Percentiles rank a stretch among this genome's conserved stretches.
Evolutionary conservation across 2,797 vertebrate species (phyloP).

Genomic region (Ctenopoma kingsleyae): DNA sequence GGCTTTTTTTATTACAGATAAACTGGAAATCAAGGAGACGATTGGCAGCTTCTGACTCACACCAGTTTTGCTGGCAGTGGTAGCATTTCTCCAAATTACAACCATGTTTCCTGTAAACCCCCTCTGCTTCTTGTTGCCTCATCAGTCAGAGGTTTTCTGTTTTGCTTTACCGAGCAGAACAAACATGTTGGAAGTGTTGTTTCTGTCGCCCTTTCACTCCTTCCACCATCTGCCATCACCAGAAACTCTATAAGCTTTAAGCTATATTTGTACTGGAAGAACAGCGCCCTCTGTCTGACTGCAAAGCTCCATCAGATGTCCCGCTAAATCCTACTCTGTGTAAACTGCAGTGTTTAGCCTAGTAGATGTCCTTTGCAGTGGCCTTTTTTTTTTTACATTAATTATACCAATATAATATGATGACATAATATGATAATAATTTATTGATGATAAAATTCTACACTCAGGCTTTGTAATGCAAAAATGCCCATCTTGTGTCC

Average conservation of each 20-base stretch:
- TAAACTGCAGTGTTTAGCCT: conserved; percentile 16
- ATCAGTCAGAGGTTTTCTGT: conserved; percentile 64
- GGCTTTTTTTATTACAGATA: conserved; percentile 24
- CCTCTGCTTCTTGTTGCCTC: conserved; percentile 40
- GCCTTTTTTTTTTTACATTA: conserved; percentile 23
- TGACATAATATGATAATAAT: conserved; percentile 55
- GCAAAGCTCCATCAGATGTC: conserved; percentile 26
- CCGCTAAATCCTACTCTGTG: conserved; percentile 19
- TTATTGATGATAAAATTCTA: conserved; percentile 57
- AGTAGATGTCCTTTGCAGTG: conserved; percentile 15
- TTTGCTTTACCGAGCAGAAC: conserved; percentile 61
- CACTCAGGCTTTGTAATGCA: conserved; percentile 51
- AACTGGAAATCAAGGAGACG: conserved; percentile 37
- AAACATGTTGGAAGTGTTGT: conserved; percentile 64
- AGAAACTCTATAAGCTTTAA: conserved; percentile 19
- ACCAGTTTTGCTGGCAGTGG: conserved; percentile 40
- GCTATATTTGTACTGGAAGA: conserved; percentile 17
- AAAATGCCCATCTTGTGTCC: conserved; percentile 55
- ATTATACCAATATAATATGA: conserved; percentile 54
- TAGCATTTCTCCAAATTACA: conserved; percentile 41
- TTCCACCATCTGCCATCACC: conserved; percentile 62
- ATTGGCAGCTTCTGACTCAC: conserved; percentile 53
- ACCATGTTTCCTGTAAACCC: conserved; percentile 49
- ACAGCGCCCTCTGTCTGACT: conserved; percentile 56
- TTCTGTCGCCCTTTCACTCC: conserved; percentile 59